Conservation (phyloP, 2,888 invertebrate species). For the Buathra laborator region DNA sequence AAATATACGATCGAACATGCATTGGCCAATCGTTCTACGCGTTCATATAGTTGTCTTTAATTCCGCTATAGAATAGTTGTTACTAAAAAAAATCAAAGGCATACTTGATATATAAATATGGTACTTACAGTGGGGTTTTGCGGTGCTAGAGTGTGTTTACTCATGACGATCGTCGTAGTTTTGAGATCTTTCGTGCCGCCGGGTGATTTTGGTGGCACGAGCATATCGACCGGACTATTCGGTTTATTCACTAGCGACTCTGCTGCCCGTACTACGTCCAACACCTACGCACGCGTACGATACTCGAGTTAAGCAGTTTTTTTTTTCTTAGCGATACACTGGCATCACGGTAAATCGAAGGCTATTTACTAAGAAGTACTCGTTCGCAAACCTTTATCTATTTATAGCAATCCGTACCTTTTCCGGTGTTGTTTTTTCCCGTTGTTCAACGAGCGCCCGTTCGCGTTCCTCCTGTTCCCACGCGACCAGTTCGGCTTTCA, state of each 20-base stretch:
- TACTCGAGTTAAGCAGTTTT: conserved; percentile 58
- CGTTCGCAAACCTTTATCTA: conserved; percentile 1
- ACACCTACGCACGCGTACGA: conserved; percentile 87
- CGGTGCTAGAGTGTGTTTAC: conserved; percentile 95
- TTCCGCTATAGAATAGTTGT: conserved; percentile 7
- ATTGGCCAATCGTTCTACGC: not conserved
- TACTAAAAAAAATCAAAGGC: conserved; percentile 10
- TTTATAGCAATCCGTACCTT: conserved; percentile 87
- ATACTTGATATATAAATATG: conserved; percentile 23
- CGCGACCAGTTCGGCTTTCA: conserved; percentile 91
- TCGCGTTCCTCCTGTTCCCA: conserved; percentile 90
- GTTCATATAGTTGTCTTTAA: not conserved
- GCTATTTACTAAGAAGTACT: conserved; percentile 20
- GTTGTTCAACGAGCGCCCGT: conserved; percentile 87
- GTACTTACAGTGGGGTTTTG: conserved; percentile 88
- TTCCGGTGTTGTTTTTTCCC: conserved; percentile 93
- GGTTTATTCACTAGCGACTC: conserved; percentile 91
- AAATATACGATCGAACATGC: not conserved
- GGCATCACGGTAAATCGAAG: not conserved
- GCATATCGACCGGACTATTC: conserved; percentile 86
- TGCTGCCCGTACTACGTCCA: conserved; percentile 96
- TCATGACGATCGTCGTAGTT: conserved; percentile 97
- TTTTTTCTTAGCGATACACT: not conserved
- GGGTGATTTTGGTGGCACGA: conserved; percentile 91
- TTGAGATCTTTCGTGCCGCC: conserved; percentile 89